Evolutionary conservation across 1,140 invertebrate genomes (phyloP), one percentile per base, ranked within the genome.

Genomic region (Sipha flava): DNA sequence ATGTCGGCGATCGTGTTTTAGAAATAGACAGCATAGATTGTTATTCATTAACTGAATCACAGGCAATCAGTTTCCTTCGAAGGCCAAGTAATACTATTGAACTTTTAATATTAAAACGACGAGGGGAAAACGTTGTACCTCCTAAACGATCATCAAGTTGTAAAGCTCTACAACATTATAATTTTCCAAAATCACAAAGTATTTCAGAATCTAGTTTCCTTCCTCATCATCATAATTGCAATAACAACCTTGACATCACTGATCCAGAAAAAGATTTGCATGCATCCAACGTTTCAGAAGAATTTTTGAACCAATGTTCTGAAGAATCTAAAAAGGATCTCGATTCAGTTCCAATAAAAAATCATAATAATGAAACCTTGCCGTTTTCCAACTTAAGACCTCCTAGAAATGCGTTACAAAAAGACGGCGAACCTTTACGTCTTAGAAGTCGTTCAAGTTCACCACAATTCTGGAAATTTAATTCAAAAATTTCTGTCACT

Each of bases 1-100:
- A 64, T n/a, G 70, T 81, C 9, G 81, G 81, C 1, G 81, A 82
- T 45, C 79, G 72, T 31, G 26, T 82, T 5, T 34, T 82, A 18
- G 68, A 81, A 40, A 81, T 82, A 23, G 81, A 82, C n/a, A 75
- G 73, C 12, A 64, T 75, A 26, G 81, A 82, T n/a, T 75, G 80
- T 31, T 43, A 66, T 16, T 57, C 37, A 0, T 68, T 82, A 18
- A 40, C 62, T 5, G 54, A 66, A n/a, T 45, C 57, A 10, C 75
- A 82, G 59, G 81, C 81, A 18, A 73, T 79, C 3, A 23, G 23
- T 57, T 72, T 82, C 2, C 29, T 81, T 0, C 31, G 47, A 9
- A 68, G 79, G 21, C 81, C 81, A 3, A 59, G 43, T 37, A 82
- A 79, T 23, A 34, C 64, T 40, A 57, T 82, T 29, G 80, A 82